Evolutionary conservation across 2,888 invertebrate species (phyloP), one percentile per base, ranked within the genome.

Genomic region (Melipona beecheii): DNA sequence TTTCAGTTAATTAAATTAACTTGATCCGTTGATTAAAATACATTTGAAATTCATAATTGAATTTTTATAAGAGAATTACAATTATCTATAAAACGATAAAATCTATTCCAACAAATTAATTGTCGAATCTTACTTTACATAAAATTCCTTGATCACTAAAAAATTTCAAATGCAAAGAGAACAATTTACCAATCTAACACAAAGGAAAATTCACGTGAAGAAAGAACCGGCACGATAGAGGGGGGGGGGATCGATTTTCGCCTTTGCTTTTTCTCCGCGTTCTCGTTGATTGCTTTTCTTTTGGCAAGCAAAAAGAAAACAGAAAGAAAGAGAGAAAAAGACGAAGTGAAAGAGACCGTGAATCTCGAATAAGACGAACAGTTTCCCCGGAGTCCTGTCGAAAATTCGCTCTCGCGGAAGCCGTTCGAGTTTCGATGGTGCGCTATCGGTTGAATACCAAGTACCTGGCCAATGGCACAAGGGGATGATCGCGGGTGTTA

Each of bases 381-480:
- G 87, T 81, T 89, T 86, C 81, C 78, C 78, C 74, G 73, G 68
- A 74, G 75, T 75, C 81, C 85, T 90, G 89, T 91, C 89, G 88
- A 92, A 92, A 88, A 92, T 92, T 90, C 84, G 84, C 84, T 86
- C 90, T 68, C 36, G 36, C n/a, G 31, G 85, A 87, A 89, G 89
- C 86, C 88, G 90, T 91, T 87, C 90, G 91, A 93, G 89, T 93
- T 93, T 93, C 92, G 91, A 92, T 92, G 90, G 90, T 86, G 87
- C 88, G 88, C 75, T 87, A 89, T 83, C 81, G 80, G 85, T 86
- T 91, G 93, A 94, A 93, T 94, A 93, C 92, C 89, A 91, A 93
- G 89, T 91, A 87, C 84, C 84, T 58, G 78, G 50, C 68, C 69
- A 64, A 21, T 31, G 50, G 24, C 24, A 17, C 58, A 27, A 56